Percentiles rank a stretch among this genome's conserved stretches.
Evolutionary conservation across 2,113 vertebrate species (phyloP).

Genomic region (Tauraco erythrolophus): DNA sequence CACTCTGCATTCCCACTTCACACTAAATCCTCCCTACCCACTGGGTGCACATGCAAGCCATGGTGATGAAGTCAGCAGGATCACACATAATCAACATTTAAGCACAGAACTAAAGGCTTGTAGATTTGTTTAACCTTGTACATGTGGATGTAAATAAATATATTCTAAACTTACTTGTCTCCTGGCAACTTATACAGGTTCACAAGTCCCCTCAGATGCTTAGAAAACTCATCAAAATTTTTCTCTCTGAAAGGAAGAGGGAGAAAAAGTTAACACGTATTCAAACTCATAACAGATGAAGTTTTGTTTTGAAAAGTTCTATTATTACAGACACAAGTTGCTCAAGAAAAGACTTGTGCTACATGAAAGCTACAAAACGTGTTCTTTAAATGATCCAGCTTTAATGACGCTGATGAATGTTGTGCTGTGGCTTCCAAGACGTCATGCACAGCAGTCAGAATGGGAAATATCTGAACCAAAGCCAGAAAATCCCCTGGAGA

Average conservation of each 20-base stretch:
- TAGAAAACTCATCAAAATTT: slow-evolving; percentile 98
- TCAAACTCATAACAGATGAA: not conserved
- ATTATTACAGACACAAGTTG: not conserved
- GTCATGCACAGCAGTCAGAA: not conserved
- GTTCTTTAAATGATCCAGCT: not conserved
- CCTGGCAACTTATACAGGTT: slow-evolving; percentile 96
- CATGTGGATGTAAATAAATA: not conserved
- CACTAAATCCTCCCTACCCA: not conserved
- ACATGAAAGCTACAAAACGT: not conserved
- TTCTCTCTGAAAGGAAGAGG: slow-evolving; percentile 84
- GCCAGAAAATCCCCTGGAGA: not conserved
- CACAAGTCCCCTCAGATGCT: slow-evolving; percentile 95
- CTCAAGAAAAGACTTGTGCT: not conserved
- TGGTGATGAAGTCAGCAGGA: not conserved
- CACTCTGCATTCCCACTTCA: not conserved
- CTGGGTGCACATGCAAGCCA: accelerated
- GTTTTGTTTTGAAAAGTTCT: not conserved
- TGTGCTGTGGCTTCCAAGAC: not conserved
- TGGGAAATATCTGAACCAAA: not conserved
- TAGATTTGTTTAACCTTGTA: not conserved
- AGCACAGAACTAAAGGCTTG: not conserved
- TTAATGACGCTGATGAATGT: not conserved
- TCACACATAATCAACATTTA: not conserved
- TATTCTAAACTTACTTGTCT: slow-evolving; percentile 87
- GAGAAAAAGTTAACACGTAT: not conserved